A percentile compares a stretch with the other conserved stretches of the same genome.
Evolutionary conservation across 2,797 vertebrate genomes (phyloP).

Genomic region (Leucoraja ocellata): DNA sequence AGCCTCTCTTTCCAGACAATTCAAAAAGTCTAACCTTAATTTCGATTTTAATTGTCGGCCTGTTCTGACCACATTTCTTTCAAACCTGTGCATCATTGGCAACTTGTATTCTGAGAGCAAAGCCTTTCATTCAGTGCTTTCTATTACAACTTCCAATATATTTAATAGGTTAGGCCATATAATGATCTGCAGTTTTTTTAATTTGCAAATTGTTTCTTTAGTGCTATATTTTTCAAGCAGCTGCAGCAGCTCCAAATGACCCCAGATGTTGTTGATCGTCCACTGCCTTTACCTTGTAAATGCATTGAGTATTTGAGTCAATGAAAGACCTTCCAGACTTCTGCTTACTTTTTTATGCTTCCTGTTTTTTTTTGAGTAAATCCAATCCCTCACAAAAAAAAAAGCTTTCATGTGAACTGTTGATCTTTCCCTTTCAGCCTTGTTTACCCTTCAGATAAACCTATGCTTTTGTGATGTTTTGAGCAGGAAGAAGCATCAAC

Average conservation of each 20-base stretch:
- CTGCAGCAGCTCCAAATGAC: background rate
- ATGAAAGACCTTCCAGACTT: background rate
- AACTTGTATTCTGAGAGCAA: background rate
- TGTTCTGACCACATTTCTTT: background rate
- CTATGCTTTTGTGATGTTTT: background rate
- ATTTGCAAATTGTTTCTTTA: background rate
- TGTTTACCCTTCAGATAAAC: background rate
- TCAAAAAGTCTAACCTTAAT: background rate
- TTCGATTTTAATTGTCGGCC: background rate
- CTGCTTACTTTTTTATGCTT: slow-evolving; percentile 10
- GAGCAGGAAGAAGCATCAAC: background rate
- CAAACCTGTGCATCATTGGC: background rate
- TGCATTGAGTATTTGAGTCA: background rate
- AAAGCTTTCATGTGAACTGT: too few relatives aligned
- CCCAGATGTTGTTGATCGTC: background rate
- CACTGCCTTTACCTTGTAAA: background rate
- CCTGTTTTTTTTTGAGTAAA: background rate
- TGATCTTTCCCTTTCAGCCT: background rate
- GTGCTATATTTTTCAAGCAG: background rate
- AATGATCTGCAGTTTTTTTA: background rate
- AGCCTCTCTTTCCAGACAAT: background rate
- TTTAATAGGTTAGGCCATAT: too few relatives aligned
- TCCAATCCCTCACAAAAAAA: too few relatives aligned
- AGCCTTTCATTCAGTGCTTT: background rate
- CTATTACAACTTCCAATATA: background rate